Evolutionary conservation across 2,888 invertebrate genomes (phyloP), one percentile per base, ranked within the genome.

Genomic region (Proisotoma minuta): DNA sequence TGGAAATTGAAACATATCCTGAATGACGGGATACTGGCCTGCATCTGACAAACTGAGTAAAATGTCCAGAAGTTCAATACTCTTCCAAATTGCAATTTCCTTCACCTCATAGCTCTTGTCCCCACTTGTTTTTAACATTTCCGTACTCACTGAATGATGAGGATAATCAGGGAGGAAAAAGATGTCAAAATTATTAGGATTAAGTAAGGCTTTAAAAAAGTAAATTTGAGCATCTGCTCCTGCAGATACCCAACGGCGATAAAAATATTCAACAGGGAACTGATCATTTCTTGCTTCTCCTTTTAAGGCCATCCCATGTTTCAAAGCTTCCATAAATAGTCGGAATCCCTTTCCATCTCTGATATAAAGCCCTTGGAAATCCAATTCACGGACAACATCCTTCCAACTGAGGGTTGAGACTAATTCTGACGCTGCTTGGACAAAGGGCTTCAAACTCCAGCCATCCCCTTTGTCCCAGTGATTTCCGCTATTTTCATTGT

Each of bases 371-470:
- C 92, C 92, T 2, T 87, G 83, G 78, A 96, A 91, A 77, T 99
- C 98, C 40, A 98, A 80, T 79, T 94, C 92, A 66, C 86, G 79
- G 70, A 96, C 87, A 0, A 98, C 92, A 76, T 94, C 95, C 76
- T 88, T 89, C 96, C 97, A 97, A 74, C 88, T 87, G 63, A 97
- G 79, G 75, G 85, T 88, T 1, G 91, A 87, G 63, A 78, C 88
- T 69, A 91, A 81, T 77, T 96, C 95, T 77, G 92, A 91, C 26
- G 95, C 79, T n/a, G 91, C 87, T 77, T 91, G 90, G 43, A 95
- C 88, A 77, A 97, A 95, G 59, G 93, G 85, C 76, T 97, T 96
- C 12, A 92, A 85, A 78, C 95, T 95, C 97, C 97, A 98, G 77
- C 84, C 77, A 74, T 75, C 18, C 71, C 60, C 74, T 43, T 68